Base-by-base conservation (phyloP, 2,113 vertebrate species). In the Marmota flaviventris region DNA sequence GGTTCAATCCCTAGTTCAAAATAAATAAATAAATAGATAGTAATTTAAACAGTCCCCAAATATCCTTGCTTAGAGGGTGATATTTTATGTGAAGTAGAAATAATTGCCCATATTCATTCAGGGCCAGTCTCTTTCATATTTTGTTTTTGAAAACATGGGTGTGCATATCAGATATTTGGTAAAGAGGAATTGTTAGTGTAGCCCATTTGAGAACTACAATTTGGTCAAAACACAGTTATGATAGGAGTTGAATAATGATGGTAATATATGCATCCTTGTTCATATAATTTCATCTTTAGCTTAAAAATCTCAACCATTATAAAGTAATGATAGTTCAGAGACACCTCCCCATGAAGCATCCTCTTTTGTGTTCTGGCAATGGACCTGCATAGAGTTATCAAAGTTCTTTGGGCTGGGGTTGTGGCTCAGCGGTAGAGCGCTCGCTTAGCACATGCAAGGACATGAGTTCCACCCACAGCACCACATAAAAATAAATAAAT, bases 11-110 rank as follows among this genome's bases (percentile, higher is more conserved):
- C 29, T 32, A 32, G 29, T 56, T 56, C 3, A 56, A 56, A 56
- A 56, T 45, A 58, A 17, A 61, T 22, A 61, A 61, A 25, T 29
- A 29, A 65, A 29, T 65, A 67, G 95, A 82, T 51, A 76, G 76
- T 29, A 53, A 82, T 37, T 72, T 4, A 85, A 94, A 92, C 4
- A 22, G 65, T 56, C 8, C 69, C 75, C 24, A 58, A 67, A 1
- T 5, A 86, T 86, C 61, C 45, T 94, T 1, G 1, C 34, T 76
- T 69, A 69, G 89, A 92, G 53, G 56, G 18, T 12, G 27, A 8
- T 34, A 53, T 94, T 85, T 86, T 77, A 82, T 34, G 32, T 72
- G 58, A 94, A 86, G 11, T 56, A 76, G n/a, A 82, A 93, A 77
- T 84, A 76, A 83, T 58, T 75, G 34, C 82, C n/a, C 10, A 42